Conservation (phyloP, 2,797 vertebrate species). For the Coregonus ussuriensis region DNA sequence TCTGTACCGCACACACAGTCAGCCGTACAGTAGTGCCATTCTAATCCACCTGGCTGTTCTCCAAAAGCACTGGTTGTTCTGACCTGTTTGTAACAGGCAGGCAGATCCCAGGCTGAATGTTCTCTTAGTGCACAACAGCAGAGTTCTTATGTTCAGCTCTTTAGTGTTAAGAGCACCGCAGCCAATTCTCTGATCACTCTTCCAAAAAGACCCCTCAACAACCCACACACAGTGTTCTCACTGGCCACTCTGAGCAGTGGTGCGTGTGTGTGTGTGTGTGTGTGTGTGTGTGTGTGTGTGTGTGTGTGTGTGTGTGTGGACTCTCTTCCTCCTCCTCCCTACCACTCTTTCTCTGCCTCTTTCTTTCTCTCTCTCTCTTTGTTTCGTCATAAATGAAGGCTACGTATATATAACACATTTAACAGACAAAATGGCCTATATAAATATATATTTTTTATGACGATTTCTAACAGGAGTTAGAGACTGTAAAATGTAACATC, state of each 20-base stretch:
- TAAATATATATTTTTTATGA: conserved; percentile 77
- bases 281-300: neutral
- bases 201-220: conserved; percentile 41
- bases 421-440: conserved; percentile 71
- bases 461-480: conserved; percentile 72
- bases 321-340: conserved; percentile 61
- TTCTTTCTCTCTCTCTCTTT: conserved; percentile 19
- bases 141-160: conserved; percentile 51
- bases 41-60: conserved; percentile 34
- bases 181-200: conserved; percentile 56
- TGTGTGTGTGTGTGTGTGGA: conserved; percentile 5
- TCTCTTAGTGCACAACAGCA: conserved; percentile 69
- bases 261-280: conserved; percentile 40
- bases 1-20: conserved; percentile 24
- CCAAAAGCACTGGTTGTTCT: conserved; percentile 41
- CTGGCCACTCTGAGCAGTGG: conserved; percentile 37
- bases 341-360: conserved; percentile 43
- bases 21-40: neutral
- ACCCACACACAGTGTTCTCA: conserved; percentile 60
- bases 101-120: conserved; percentile 67
- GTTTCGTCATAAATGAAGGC: conserved; percentile 65
- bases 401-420: conserved; percentile 60
- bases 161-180: conserved; percentile 22
- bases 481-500: conserved; percentile 71
- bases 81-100: conserved; percentile 45